Conservation (phyloP, 1,140 invertebrate species). For the Bacillus rossius region DNA sequence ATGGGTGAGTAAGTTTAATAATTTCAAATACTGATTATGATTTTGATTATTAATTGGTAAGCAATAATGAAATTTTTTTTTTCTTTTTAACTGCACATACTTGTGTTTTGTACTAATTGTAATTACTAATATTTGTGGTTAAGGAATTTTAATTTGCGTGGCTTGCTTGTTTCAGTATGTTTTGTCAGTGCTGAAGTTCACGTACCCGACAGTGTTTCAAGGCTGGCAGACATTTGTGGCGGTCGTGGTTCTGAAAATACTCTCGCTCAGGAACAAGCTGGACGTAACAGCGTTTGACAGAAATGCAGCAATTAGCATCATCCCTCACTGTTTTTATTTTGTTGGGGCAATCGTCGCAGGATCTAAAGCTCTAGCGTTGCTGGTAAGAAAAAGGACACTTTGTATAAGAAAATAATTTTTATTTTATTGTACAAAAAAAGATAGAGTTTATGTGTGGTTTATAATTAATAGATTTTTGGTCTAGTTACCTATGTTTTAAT, state of each 20-base stretch:
- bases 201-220: conserved; percentile 44
- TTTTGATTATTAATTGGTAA: too few relatives aligned
- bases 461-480: too few relatives aligned
- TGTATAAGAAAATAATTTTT: too few relatives aligned
- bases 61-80: too few relatives aligned
- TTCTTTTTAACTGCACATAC: background rate
- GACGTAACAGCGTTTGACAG: conserved; percentile 29
- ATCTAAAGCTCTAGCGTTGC: conserved; percentile 35
- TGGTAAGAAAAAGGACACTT: too few relatives aligned
- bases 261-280: conserved; percentile 28
- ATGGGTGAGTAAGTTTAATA: too few relatives aligned
- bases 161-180: conserved; percentile 37
- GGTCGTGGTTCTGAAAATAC: conserved; percentile 32
- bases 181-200: conserved; percentile 40
- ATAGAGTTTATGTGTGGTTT: too few relatives aligned
- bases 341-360: conserved; percentile 38
- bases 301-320: conserved; percentile 31
- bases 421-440: too few relatives aligned
- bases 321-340: conserved; percentile 38
- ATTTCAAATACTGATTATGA: too few relatives aligned
- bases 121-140: background rate
- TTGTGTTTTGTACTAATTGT: background rate
- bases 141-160: background rate
- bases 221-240: conserved; percentile 46
- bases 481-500: too few relatives aligned